Evolutionary conservation across 2,888 invertebrate genomes (phyloP).

Genomic region (Diachrysia chrysitis): DNA sequence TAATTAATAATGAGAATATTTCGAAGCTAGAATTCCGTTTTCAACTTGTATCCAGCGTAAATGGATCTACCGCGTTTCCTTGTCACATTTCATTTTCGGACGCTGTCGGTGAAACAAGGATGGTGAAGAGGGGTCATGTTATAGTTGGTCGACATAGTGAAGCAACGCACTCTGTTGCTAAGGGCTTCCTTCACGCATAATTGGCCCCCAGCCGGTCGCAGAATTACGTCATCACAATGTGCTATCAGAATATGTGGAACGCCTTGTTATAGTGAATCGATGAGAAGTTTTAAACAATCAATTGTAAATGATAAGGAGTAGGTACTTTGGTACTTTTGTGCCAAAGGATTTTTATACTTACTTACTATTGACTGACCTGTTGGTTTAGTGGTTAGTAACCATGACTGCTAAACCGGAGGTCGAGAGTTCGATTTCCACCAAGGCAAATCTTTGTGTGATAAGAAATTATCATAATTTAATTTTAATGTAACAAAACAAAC

Average conservation of each 20-base stretch:
- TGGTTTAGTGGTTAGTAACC: too few species aligned
- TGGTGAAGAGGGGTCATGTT: conserved; percentile 37
- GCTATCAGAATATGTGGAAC: conserved; percentile 74
- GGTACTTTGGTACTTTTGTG: too few species aligned
- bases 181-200: conserved; percentile 76
- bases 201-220: conserved; percentile 73
- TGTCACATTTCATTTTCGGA: conserved; percentile 17
- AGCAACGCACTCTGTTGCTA: conserved; percentile 82
- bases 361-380: too few species aligned
- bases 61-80: conserved; percentile 35
- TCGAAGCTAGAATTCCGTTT: conserved; percentile 49
- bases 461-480: too few species aligned
- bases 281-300: conserved; percentile 47
- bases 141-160: conserved; percentile 47
- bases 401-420: too few species aligned
- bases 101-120: conserved; percentile 12
- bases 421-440: too few species aligned
- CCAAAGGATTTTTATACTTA: too few species aligned
- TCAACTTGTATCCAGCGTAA: conserved; percentile 23
- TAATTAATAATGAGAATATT: conserved; percentile 60
- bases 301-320: conserved; percentile 21
- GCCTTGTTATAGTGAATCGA: conserved; percentile 42
- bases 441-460: too few species aligned
- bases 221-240: conserved; percentile 78
- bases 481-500: too few species aligned